Evolutionary conservation across 2,888 invertebrate species (phyloP), one percentile per base, ranked within the genome.

Genomic region (Chloroclystis v-ata): DNA sequence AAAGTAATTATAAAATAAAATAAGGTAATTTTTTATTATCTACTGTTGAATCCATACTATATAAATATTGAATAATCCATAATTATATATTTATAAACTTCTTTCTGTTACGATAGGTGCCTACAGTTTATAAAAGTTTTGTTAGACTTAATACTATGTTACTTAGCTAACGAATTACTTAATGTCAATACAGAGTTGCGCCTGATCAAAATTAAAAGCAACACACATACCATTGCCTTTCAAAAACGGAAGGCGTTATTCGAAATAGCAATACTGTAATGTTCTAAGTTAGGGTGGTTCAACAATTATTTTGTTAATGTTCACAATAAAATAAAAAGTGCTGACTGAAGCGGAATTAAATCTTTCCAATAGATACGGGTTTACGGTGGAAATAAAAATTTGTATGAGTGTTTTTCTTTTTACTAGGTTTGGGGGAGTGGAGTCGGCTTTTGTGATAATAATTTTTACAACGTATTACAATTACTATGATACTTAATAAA

Each of bases 301-400:
- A 50, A 55, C 57, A 77, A 76, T 78, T 72, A 72, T 70, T 68
- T 68, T 63, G 69, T 78, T 78, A 78, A 81, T 73, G 75, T 54
- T 55, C 43, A 44, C 61, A 71, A 73, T 79, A 81, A 81, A 81
- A 80, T 79, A 78, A 78, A 78, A 82, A 78, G 75, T 72, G 80
- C 79, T 77, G 80, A 78, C 75, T 70, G 71, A 68, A 72, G 66
- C 70, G 69, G 71, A 79, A 78, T 79, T 76, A 78, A 79, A 78
- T 76, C 67, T 72, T 68, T 72, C 66, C 66, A 65, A 78, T 75
- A 75, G 70, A 72, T 69, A 69, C 60, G 55, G 64, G 67, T 78
- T 80, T 74, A 82, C 67, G 75, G 69, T 65, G 64, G 59, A 47
- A 72, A 78, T 79, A 78, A 81, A 78, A 63, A 70, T 72, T 69